A percentile compares a stretch with the other conserved stretches of the same genome.
Conservation (phyloP, 1,140 invertebrate species). For the Triops longicaudatus region DNA sequence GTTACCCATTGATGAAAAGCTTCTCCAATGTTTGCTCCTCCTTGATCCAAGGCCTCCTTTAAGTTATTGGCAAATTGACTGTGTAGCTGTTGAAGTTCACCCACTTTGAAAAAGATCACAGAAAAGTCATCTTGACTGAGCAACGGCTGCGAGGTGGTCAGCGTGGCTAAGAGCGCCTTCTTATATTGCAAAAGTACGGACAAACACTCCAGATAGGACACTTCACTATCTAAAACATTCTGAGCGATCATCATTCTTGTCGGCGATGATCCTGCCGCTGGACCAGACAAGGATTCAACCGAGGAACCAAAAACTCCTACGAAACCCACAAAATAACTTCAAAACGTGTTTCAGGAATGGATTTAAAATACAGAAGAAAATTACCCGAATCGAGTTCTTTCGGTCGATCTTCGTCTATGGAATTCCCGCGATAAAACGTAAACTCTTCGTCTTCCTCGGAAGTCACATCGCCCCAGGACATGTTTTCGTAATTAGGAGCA, state of each 20-base stretch:
- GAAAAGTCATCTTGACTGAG: constrained; percentile 79
- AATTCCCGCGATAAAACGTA: constrained; percentile 61
- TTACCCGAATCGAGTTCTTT: background rate
- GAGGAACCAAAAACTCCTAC: background rate
- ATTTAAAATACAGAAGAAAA: background rate
- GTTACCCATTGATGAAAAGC: background rate
- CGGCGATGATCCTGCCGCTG: background rate
- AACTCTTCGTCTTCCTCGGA: constrained; percentile 58
- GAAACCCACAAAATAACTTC: background rate
- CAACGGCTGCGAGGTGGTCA: constrained; percentile 78
- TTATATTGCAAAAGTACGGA: constrained; percentile 84
- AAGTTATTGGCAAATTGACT: constrained; percentile 69
- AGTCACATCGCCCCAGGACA: constrained; percentile 44
- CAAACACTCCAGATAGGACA: constrained; percentile 77
- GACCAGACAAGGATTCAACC: background rate
- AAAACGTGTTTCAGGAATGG: background rate
- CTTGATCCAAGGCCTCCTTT: constrained; percentile 36
- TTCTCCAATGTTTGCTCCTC: constrained; percentile 25
- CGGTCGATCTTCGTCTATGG: background rate
- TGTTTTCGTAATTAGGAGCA: constrained; percentile 25
- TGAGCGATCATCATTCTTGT: constrained; percentile 51
- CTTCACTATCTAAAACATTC: constrained; percentile 84
- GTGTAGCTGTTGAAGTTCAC: constrained; percentile 72
- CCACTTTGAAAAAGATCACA: constrained; percentile 87
- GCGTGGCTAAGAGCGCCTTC: constrained; percentile 79